phyloP scores from a whole-genome alignment of 2,797 vertebrate genomes.

The Acanthiza pusilla region DNA sequence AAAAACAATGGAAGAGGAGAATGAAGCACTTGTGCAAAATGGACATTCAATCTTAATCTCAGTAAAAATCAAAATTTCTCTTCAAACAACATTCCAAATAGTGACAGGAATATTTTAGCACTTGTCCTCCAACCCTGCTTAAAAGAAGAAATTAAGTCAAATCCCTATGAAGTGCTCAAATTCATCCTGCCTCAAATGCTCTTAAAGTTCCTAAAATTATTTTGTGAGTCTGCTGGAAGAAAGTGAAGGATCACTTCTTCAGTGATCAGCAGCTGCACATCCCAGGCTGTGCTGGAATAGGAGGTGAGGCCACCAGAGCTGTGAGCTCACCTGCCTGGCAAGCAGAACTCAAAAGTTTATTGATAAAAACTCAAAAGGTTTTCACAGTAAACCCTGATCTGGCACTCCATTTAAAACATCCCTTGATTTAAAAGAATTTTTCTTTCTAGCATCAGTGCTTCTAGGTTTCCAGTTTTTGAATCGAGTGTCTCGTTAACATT shows the following conservation, averaged over 20 bases:
- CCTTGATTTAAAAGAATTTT: neutral
- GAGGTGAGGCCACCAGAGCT: neutral
- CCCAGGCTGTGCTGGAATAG: neutral
- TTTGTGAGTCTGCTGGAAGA: neutral
- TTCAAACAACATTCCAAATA: neutral
- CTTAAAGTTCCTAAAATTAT: neutral
- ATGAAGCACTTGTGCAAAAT: neutral
- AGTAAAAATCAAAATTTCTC: neutral
- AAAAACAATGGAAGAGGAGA: neutral
- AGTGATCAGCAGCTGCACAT: neutral
- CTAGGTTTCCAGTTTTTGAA: neutral
- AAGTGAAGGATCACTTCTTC: too few species aligned
- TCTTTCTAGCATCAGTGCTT: neutral
- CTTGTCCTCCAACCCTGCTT: neutral
- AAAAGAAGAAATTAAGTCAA: neutral
- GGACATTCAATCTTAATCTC: neutral
- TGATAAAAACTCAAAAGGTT: neutral
- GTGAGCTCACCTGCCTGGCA: neutral
- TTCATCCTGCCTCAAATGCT: neutral
- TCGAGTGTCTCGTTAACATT: neutral
- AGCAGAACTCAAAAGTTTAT: neutral
- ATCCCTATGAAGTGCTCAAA: neutral
- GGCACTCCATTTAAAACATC: neutral
- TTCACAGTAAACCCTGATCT: neutral
- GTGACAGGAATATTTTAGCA: neutral